Evolutionary conservation across 1,140 invertebrate genomes (phyloP).

Genomic region (Bombus confusus): DNA sequence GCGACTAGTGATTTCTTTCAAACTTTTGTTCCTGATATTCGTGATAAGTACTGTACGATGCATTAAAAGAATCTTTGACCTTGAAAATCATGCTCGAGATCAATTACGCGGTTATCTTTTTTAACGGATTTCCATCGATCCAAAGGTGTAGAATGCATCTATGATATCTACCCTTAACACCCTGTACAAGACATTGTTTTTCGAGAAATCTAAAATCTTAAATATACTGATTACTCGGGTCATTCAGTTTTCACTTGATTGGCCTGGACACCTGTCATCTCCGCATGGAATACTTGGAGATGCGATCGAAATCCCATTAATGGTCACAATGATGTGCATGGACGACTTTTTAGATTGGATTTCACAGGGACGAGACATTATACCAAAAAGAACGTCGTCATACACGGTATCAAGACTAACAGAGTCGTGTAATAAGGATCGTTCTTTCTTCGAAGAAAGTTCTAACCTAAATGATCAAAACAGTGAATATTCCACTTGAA

Average conservation of each 20-base stretch:
- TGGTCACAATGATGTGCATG: background rate
- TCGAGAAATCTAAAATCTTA: conserved; percentile 37
- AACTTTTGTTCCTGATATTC: no score
- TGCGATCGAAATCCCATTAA: conserved; percentile 37
- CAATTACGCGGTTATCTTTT: no score
- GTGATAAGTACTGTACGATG: no score
- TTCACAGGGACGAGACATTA: conserved; percentile 4
- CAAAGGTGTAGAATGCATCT: no score
- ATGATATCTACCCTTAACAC: no score
- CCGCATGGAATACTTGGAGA: conserved; percentile 40
- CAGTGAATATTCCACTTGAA: background rate
- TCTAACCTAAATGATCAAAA: background rate
- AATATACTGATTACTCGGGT: conserved; percentile 14
- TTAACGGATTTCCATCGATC: no score
- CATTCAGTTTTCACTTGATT: conserved; percentile 29
- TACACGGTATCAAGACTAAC: background rate
- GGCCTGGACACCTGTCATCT: conserved; percentile 12
- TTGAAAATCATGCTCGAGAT: no score
- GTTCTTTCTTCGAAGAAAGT: background rate
- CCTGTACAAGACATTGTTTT: background rate
- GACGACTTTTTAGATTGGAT: conserved; percentile 12
- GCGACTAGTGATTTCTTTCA: no score
- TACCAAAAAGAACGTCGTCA: background rate
- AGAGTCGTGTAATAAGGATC: background rate
- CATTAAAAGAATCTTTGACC: no score